Conservation (phyloP, 2,797 vertebrate species). For the Pseudopleuronectes americanus region DNA sequence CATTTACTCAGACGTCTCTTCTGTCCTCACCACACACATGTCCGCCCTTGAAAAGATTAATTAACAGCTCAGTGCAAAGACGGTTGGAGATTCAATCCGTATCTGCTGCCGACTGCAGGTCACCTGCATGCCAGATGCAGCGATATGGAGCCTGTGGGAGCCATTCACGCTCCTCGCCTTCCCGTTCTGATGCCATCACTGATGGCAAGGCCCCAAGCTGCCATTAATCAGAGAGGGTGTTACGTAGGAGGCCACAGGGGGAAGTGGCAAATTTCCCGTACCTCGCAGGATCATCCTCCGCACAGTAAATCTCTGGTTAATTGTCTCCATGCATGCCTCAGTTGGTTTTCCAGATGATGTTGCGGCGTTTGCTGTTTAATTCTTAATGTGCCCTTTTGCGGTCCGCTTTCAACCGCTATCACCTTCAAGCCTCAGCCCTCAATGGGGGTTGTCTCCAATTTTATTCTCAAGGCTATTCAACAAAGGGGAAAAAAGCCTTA, state of each 20-base stretch:
- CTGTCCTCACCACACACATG: conserved; percentile 26
- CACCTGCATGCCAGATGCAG: conserved; percentile 54
- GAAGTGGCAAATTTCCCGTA: conserved; percentile 31
- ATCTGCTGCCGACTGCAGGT: conserved; percentile 25
- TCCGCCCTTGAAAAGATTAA: conserved; percentile 66
- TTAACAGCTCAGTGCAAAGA: conserved; percentile 40
- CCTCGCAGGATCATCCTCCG: conserved; percentile 35
- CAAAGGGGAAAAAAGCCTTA: conserved; percentile 14
- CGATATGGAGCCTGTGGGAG: conserved; percentile 53
- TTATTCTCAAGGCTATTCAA: conserved; percentile 48
- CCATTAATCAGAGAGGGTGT: conserved; percentile 48
- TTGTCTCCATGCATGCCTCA: conserved; percentile 62
- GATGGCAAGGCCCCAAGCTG: conserved; percentile 28
- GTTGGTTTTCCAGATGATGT: conserved; percentile 63
- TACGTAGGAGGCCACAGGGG: conserved; percentile 21
- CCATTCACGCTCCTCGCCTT: conserved; percentile 30
- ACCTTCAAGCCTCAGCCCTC: conserved; percentile 64
- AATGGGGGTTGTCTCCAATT: conserved; percentile 50
- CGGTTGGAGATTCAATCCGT: conserved; percentile 30
- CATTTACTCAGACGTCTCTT: conserved; percentile 24
- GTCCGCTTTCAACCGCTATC: conserved; percentile 60
- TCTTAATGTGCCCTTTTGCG: conserved; percentile 78
- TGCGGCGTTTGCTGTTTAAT: conserved; percentile 65
- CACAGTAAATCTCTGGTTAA: conserved; percentile 65
- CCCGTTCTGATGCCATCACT: conserved; percentile 36